Evolutionary conservation across 2,888 invertebrate genomes (phyloP), one percentile per base, ranked within the genome.

Genomic region (Drosophila neotestacea): DNA sequence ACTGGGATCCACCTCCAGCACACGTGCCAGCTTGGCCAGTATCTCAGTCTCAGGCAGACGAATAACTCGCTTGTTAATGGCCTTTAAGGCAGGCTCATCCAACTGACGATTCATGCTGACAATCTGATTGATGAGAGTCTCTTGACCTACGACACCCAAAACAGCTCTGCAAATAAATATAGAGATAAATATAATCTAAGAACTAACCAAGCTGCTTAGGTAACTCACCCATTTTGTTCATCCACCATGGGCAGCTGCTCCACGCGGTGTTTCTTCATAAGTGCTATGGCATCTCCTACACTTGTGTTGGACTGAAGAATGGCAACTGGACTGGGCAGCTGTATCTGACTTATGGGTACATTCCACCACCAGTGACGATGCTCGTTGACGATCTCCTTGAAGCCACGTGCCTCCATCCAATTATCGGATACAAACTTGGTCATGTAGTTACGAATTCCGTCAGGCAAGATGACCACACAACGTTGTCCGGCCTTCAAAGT

Each of bases 391-490:
- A 91, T 80, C 69, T 92, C 90, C 65, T 94, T 93, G 88, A 95
- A 94, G 85, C 94, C 94, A 78, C 97, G 94, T 28, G 96, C 96
- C 91, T 96, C 96, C 98, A 99, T 97, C 99, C 99, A 99, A 82
- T 96, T 96, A 93, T 99, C 98, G 55, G 95, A 96, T 30, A 98
- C 95, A 92, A 98, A 98, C 92, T 99, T 99, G 11, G 98, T 98
- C 96, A 99, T 97, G 92, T 99, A 99, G 93, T 99, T 99, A 75
- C 99, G 95, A 71, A 99, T 96, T 76, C 97, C 97, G 92, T 99
- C 99, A 0, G 99, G 98, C 52, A 99, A 93, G 48, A 99, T 91
- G 2, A 99, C 96, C 7, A 99, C 99, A 90, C 98, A 92, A 64
- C 93, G 93, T 93, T 99, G 97, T 0, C 96, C 97, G 74, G 95